A percentile compares a stretch with the other conserved stretches of the same genome.
phyloP scores from a whole-genome alignment of 2,888 invertebrate genomes.

The Chloroclystis v-ata region DNA sequence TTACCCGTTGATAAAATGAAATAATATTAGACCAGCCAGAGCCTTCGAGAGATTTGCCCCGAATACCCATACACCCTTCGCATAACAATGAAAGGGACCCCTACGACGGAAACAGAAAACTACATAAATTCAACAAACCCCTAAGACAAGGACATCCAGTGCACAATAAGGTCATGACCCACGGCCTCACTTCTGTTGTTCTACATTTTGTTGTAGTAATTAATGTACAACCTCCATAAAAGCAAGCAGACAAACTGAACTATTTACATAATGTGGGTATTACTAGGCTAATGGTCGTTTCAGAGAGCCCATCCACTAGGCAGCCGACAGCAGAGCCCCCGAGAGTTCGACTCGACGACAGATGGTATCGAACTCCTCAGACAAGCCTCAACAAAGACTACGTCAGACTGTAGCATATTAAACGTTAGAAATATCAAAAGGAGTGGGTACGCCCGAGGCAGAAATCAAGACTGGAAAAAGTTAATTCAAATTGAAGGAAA shows the following conservation, averaged over 20 bases:
- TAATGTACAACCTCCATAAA: slow-evolving; percentile 31
- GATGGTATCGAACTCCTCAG: slow-evolving; percentile 16
- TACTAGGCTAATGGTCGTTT: slow-evolving; percentile 34
- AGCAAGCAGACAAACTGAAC: slow-evolving; percentile 22
- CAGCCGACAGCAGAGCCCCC: slow-evolving; percentile 18
- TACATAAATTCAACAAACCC: slow-evolving; percentile 19
- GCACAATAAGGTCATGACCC: slow-evolving; percentile 14
- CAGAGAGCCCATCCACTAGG: slow-evolving; percentile 27
- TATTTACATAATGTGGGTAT: slow-evolving; percentile 41
- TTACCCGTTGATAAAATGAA: slow-evolving; percentile 26
- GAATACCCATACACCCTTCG: slow-evolving; percentile 25
- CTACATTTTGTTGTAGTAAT: slow-evolving; percentile 30
- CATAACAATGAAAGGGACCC: slow-evolving; percentile 29
- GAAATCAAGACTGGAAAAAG: slow-evolving; percentile 26
- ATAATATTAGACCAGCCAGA: slow-evolving; percentile 22
- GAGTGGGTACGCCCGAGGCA: slow-evolving; percentile 11
- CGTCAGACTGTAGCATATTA: slow-evolving; percentile 9
- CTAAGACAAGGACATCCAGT: slow-evolving; percentile 12
- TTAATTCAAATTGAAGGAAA: slow-evolving; percentile 29
- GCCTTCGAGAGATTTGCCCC: slow-evolving; percentile 25
- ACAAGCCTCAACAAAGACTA: slow-evolving; percentile 8
- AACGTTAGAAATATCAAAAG: slow-evolving; percentile 13
- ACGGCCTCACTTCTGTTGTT: slow-evolving; percentile 22
- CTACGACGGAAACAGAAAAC: slow-evolving; percentile 20
- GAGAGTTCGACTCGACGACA: slow-evolving; percentile 21